phyloP scores from a whole-genome alignment of 2,888 invertebrate genomes.

The Lithosia quadra region DNA sequence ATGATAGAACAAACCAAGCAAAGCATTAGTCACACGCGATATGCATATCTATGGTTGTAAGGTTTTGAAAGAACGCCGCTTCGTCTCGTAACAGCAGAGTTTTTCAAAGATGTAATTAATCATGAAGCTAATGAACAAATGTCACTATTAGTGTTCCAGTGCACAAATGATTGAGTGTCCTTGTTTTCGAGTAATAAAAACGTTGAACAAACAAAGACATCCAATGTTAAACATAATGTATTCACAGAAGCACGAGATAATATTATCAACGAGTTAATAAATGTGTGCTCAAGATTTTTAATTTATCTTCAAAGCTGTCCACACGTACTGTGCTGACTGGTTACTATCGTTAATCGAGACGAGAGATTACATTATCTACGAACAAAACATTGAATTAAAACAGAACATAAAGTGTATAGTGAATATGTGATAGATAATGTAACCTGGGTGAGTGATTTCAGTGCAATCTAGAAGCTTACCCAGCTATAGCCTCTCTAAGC shows the following conservation, averaged over 20 bases:
- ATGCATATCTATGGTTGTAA: slow-evolving; percentile 78
- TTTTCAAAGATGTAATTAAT: slow-evolving; percentile 78
- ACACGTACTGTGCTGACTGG: slow-evolving; percentile 80
- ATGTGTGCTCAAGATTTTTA: slow-evolving; percentile 78
- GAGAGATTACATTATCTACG: slow-evolving; percentile 78
- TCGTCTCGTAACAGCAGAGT: slow-evolving; percentile 80
- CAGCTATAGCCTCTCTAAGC: slow-evolving; percentile 94
- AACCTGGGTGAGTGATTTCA: slow-evolving; percentile 72
- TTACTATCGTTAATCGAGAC: slow-evolving; percentile 73
- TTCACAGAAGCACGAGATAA: slow-evolving; percentile 83
- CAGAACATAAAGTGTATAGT: slow-evolving; percentile 46
- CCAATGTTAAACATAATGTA: slow-evolving; percentile 79
- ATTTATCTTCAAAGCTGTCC: slow-evolving; percentile 74
- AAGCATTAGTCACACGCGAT: slow-evolving; percentile 87
- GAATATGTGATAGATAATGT: slow-evolving; percentile 70
- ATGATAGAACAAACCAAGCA: slow-evolving; percentile 87
- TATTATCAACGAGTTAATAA: slow-evolving; percentile 79
- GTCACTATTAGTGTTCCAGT: slow-evolving; percentile 85
- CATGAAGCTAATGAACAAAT: slow-evolving; percentile 83
- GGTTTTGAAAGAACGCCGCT: slow-evolving; percentile 74
- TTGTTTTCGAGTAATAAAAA: slow-evolving; percentile 62
- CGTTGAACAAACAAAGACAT: slow-evolving; percentile 75
- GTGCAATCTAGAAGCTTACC: slow-evolving; percentile 90
- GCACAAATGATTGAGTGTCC: slow-evolving; percentile 79
- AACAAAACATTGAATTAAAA: slow-evolving; percentile 40